These are phyloP conservation scores for Oxycera nigricornis DNA, from an alignment of 2,888 invertebrate genomes.

Conservation along the genomic window DNA sequence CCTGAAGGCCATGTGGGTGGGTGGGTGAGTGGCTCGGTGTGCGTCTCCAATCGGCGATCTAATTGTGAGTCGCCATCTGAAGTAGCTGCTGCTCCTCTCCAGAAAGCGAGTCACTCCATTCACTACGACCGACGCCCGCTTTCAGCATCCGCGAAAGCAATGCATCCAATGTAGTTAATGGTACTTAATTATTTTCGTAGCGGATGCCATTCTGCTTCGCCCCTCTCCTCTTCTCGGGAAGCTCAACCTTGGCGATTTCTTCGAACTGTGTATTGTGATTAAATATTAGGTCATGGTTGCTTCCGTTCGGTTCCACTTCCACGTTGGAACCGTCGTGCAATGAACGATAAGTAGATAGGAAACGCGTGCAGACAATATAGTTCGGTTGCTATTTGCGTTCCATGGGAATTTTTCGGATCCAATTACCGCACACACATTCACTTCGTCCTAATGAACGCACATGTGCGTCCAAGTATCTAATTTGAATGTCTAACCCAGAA, in stretches of 20 bases:
- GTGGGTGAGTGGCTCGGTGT: background rate
- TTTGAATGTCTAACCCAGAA: constrained; percentile 3
- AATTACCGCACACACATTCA: background rate
- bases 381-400: background rate
- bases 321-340: background rate
- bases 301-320: background rate
- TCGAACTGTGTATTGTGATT: background rate
- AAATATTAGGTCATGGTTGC: constrained; percentile 14
- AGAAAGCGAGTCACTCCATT: background rate
- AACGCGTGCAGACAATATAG: background rate
- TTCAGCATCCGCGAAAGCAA: background rate
- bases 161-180: too few species aligned
- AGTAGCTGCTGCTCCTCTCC: too few species aligned
- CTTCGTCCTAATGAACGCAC: background rate
- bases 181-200: background rate
- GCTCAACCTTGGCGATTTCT: background rate
- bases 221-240: background rate
- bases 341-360: background rate
- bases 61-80: background rate
- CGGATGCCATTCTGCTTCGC: background rate
- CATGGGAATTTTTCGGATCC: background rate
- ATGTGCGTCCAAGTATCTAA: background rate
- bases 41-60: background rate
- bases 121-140: background rate
- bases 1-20: constrained; percentile 19